phyloP scores from a whole-genome alignment of 2,888 invertebrate species.

The Vanessa cardui region DNA sequence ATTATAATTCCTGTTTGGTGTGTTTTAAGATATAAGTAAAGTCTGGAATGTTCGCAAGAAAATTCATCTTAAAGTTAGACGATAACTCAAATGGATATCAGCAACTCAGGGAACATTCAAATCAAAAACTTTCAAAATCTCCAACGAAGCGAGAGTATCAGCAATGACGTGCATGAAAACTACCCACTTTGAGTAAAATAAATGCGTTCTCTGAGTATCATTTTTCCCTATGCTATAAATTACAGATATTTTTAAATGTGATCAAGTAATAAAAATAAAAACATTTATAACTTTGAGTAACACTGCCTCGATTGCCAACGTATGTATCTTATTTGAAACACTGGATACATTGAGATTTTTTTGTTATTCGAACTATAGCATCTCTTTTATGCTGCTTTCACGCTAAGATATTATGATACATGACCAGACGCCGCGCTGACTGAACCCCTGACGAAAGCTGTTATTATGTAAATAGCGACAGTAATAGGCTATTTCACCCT shows the following conservation, averaged over 20 bases:
- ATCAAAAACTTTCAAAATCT: slow-evolving; percentile 8
- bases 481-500: slow-evolving; percentile 25
- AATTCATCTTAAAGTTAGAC: slow-evolving; percentile 8
- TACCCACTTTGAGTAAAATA: background rate
- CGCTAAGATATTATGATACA: slow-evolving; percentile 16
- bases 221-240: too few species aligned
- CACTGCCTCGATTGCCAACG: too few species aligned
- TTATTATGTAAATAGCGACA: slow-evolving; percentile 28
- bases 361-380: slow-evolving; percentile 6
- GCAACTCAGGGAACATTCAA: slow-evolving; percentile 5
- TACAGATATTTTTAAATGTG: too few species aligned
- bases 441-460: slow-evolving; percentile 29
- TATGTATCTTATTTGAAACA: too few species aligned
- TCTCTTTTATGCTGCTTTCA: slow-evolving; percentile 7
- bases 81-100: slow-evolving; percentile 9
- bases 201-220: background rate
- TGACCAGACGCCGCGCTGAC: slow-evolving; percentile 15
- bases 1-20: too few species aligned
- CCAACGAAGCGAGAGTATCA: background rate
- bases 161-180: background rate
- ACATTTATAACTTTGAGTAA: too few species aligned
- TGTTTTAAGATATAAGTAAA: background rate
- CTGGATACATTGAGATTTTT: background rate
- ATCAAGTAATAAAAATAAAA: too few species aligned
- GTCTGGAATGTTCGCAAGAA: background rate